Evolutionary conservation across 2,888 invertebrate genomes (phyloP), one percentile per base, ranked within the genome.

Genomic region (Thereva nobilitata): DNA sequence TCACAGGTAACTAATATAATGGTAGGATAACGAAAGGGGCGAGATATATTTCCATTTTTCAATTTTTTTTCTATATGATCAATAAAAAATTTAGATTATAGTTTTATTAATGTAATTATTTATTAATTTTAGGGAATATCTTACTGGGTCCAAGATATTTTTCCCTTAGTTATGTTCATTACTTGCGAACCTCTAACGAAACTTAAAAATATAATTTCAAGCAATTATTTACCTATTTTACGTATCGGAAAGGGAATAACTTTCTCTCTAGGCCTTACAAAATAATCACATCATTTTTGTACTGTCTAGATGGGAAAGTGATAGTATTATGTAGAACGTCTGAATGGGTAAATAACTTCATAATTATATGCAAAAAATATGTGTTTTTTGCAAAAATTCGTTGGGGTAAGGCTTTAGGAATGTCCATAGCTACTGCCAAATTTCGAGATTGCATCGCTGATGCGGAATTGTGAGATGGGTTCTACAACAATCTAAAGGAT

Each of bases 161-260:
- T 67, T 67, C 63, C 56, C 57, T 56, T 80, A 79, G 80, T 78
- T 77, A 80, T 80, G 80, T 77, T 76, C 80, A 80, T 80, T 79
- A 77, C 79, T 75, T 77, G 79, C 79, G 73, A 75, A 76, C 75
- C 79, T 78, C 78, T 78, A 78, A 79, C 78, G 76, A 78, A 72
- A 69, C 53, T 41, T 53, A 41, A 40, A 23, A 35, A 64, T 68
- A 70, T 68, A 70, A 70, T 72, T 71, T 73, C 72, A 72, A 67
- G 71, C 71, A 72, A 69, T 72, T 74, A 74, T 74, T 75, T 74
- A 73, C 71, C 74, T 72, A 73, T 74, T 71, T 70, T 71, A 64
- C 50, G 57, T 38, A 9, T 12, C 10, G 2, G 8, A 10, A 23
- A 42, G 35, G 6, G 10, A 34, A 34, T 35, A 23, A 49, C 44